Conservation (phyloP, 2,888 invertebrate species). For the Folsomia manolachei region DNA sequence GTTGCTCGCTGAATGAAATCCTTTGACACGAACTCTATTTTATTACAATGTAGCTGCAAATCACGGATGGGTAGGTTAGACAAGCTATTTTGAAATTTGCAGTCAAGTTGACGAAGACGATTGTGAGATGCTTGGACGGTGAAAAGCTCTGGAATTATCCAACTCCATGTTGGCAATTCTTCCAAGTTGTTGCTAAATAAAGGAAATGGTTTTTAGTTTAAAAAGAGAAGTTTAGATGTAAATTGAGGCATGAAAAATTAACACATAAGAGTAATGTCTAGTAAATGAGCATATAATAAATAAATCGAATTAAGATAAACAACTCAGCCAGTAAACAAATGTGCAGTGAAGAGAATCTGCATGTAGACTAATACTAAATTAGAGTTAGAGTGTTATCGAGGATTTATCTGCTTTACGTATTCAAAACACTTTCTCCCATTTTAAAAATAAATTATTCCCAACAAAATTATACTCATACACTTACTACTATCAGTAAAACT, state of each 20-base stretch:
- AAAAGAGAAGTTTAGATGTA: too few relatives aligned
- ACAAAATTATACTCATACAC: not conserved
- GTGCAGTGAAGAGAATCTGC: not conserved
- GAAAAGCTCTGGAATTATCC: constrained; percentile 49
- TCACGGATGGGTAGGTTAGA: constrained; percentile 48
- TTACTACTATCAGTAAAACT: constrained; percentile 51
- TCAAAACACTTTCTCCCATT: not conserved
- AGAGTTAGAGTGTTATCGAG: too few relatives aligned
- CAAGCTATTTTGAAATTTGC: constrained; percentile 49
- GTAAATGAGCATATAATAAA: not conserved
- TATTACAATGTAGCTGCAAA: constrained; percentile 46
- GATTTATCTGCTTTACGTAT: not conserved
- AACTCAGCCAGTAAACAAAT: not conserved
- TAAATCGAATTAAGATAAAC: not conserved
- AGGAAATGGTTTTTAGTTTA: not conserved
- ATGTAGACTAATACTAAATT: not conserved
- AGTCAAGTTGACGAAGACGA: constrained; percentile 46
- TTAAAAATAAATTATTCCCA: not conserved
- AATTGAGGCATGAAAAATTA: not conserved
- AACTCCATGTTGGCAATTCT: constrained; percentile 47
- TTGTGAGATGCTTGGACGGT: constrained; percentile 48
- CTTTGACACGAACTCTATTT: constrained; percentile 49
- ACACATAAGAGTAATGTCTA: not conserved
- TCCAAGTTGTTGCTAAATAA: constrained; percentile 45
- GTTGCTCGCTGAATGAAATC: constrained; percentile 48